Conservation (phyloP, 2,888 invertebrate species). For the Ormia ochracea region DNA sequence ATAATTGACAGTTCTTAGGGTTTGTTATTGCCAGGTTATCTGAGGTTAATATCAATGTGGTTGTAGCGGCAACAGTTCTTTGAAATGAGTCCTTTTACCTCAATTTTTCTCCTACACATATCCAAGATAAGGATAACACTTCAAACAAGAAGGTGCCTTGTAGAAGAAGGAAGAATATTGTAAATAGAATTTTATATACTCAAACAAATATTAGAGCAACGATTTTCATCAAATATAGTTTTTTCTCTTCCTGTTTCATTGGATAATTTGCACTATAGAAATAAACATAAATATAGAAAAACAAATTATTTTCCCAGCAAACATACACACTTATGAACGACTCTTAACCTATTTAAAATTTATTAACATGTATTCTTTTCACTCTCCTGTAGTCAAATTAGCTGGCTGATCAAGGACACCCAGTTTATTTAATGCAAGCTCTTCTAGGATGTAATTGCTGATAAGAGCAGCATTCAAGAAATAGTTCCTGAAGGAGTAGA, state of each 20-base stretch:
- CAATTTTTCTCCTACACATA: neutral
- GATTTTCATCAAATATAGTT: neutral
- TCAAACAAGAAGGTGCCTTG: constrained; percentile 49
- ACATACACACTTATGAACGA: neutral
- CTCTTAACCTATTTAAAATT: too few species aligned
- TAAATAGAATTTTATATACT: constrained; percentile 7
- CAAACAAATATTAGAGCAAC: neutral
- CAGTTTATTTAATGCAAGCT: too few species aligned
- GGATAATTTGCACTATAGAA: neutral
- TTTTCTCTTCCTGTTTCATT: constrained; percentile 21
- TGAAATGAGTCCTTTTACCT: constrained; percentile 45
- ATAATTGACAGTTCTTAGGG: constrained; percentile 47
- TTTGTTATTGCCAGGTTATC: constrained; percentile 40
- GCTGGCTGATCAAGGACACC: too few species aligned
- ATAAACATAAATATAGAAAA: neutral
- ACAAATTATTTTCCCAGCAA: neutral
- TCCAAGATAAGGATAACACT: constrained; percentile 58
- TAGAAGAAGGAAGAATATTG: neutral
- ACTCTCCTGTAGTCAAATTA: too few species aligned
- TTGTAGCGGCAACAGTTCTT: constrained; percentile 46
- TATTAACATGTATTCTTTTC: too few species aligned
- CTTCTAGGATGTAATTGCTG: too few species aligned
- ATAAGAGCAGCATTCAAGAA: too few species aligned
- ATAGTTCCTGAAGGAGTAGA: too few species aligned
- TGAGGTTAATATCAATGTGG: constrained; percentile 39